Percentiles rank a stretch among this genome's conserved stretches.
Conservation (phyloP, 2,888 invertebrate genomes). For the Drosophila antonietae region DNA sequence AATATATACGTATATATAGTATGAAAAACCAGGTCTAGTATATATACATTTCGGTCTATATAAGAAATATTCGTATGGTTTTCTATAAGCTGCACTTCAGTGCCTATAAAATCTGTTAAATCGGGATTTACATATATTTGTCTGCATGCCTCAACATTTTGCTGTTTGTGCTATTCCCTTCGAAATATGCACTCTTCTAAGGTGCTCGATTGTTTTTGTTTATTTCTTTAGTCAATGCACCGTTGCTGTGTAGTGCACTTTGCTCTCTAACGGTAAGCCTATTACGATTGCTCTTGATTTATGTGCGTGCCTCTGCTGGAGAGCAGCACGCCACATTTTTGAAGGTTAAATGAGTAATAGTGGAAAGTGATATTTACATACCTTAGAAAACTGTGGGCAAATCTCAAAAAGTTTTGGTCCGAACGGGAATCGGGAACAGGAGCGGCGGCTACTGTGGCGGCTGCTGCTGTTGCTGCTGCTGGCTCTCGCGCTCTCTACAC, state of each 20-base stretch:
- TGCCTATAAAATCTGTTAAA: constrained; percentile 5
- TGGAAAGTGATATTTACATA: constrained; percentile 53
- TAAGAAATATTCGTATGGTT: not conserved
- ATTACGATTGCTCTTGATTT: constrained; percentile 33
- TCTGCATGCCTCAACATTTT: constrained; percentile 66
- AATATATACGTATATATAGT: not conserved
- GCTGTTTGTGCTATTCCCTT: constrained; percentile 47
- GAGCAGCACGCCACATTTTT: constrained; percentile 5
- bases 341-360: constrained; percentile 38
- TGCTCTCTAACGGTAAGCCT: constrained; percentile 26
- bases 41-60: not conserved
- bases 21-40: not conserved
- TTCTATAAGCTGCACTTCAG: not conserved
- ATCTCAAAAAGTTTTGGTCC: constrained; percentile 43
- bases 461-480: constrained; percentile 2
- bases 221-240: constrained; percentile 47
- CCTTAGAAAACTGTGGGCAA: constrained; percentile 44
- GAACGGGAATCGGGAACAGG: constrained; percentile 48
- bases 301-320: constrained; percentile 3
- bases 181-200: constrained; percentile 15
- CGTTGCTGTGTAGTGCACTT: constrained; percentile 22
- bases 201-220: constrained; percentile 41
- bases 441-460: constrained; percentile 14
- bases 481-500: constrained; percentile 56
- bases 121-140: constrained; percentile 12